phyloP scores from a whole-genome alignment of 2,113 vertebrate genomes.

The Lepus americanus region DNA sequence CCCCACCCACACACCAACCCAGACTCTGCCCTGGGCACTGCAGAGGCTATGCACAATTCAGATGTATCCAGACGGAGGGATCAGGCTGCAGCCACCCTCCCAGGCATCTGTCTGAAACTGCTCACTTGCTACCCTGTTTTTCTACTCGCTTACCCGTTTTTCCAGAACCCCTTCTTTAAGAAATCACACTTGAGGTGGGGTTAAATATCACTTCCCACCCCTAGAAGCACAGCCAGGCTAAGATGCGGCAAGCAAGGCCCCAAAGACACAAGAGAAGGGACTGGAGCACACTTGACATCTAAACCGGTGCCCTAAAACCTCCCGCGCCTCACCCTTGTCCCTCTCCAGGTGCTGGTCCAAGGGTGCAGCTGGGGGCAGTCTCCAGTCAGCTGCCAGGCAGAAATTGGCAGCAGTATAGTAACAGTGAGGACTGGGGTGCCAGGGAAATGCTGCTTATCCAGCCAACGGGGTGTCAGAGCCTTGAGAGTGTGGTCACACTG shows the following conservation, averaged over 20 bases:
- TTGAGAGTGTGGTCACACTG: background rate
- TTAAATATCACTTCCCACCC: background rate
- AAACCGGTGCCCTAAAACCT: background rate
- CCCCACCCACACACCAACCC: background rate
- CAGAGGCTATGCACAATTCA: background rate
- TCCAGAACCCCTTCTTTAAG: background rate
- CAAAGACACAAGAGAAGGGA: background rate
- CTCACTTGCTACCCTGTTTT: background rate
- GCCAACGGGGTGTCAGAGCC: background rate
- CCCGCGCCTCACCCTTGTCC: background rate
- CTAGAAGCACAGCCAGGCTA: background rate
- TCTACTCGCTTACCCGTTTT: background rate
- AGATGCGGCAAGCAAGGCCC: background rate
- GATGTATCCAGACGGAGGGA: background rate
- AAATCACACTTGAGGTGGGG: background rate
- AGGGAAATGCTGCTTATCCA: background rate
- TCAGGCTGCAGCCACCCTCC: background rate
- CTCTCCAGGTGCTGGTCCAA: background rate
- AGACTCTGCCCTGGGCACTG: background rate
- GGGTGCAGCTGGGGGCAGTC: background rate
- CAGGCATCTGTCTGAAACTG: background rate
- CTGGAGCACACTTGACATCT: background rate
- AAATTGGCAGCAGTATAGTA: background rate
- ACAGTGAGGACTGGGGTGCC: background rate
- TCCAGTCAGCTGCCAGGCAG: background rate